Percentiles rank a stretch among this genome's conserved stretches.
Evolutionary conservation across 2,113 vertebrate species (phyloP).

Genomic region (Pseudorasbora parva): DNA sequence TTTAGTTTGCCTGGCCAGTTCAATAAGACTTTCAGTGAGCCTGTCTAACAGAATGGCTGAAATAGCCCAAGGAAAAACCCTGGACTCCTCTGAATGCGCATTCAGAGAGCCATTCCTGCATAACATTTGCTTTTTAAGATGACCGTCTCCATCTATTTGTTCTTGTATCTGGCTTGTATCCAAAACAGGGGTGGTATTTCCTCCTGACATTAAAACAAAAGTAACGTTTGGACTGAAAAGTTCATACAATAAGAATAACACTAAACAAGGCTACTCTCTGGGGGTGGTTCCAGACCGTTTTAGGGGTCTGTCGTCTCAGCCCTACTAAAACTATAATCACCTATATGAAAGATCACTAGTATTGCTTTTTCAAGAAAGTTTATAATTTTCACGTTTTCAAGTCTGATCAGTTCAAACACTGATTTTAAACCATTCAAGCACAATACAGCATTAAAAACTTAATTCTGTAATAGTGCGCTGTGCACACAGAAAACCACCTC

Average conservation of each 20-base stretch:
- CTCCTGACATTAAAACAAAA: constrained; percentile 29
- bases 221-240: neutral
- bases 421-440: no score
- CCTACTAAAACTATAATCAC: no score
- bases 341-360: no score
- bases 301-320: no score
- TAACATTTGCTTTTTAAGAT: neutral
- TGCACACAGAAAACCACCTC: no score
- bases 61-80: constrained; percentile 11
- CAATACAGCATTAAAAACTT: no score
- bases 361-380: no score
- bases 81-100: neutral
- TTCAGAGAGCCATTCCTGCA: neutral
- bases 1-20: neutral
- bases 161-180: constrained; percentile 5
- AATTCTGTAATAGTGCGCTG: no score
- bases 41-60: neutral
- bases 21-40: neutral
- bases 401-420: no score
- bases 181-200: constrained; percentile 40
- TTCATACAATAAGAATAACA: neutral
- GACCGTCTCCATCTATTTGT: constrained; percentile 1
- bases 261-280: neutral
- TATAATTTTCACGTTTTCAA: no score
- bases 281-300: no score